Evolutionary conservation across 92 coral and sea anemone species (phyloP).

Genomic region (Epizoanthus fatuus): DNA sequence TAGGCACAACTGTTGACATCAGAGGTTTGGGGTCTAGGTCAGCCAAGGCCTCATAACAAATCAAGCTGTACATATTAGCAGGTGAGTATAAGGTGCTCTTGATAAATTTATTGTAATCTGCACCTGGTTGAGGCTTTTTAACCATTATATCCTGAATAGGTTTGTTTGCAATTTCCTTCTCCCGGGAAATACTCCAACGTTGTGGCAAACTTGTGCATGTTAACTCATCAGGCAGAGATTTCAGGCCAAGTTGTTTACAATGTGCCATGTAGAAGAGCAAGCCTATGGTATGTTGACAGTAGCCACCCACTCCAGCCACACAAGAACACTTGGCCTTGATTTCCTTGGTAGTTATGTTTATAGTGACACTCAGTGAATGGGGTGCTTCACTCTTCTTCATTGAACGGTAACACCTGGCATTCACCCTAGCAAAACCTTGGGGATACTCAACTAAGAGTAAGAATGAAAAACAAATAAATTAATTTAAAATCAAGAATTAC

Average conservation of each 20-base stretch:
- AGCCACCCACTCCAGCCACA: constrained; percentile 44
- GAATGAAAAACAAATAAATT: background rate
- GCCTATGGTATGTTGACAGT: constrained; percentile 69
- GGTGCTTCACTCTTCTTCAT: constrained; percentile 39
- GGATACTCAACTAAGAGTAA: constrained; percentile 33
- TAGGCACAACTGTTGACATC: no score
- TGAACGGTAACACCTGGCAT: constrained; percentile 26
- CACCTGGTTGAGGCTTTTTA: no score
- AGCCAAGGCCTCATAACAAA: no score
- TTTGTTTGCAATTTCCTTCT: no score
- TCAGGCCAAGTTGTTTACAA: constrained; percentile 62
- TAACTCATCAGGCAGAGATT: constrained; percentile 67
- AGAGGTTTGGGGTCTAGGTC: no score
- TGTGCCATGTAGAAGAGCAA: constrained; percentile 65
- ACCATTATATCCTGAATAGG: no score
- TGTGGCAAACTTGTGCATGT: constrained; percentile 74
- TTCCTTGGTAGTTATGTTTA: background rate
- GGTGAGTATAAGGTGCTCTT: no score
- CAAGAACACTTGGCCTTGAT: constrained; percentile 26
- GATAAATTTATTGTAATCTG: no score
- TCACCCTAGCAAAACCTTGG: constrained; percentile 2
- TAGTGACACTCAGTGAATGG: background rate
- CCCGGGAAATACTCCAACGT: no score
- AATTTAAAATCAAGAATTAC: background rate
- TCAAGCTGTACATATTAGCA: no score